Conservation (phyloP, 2,797 vertebrate species). For the Nyctalus aviator region DNA sequence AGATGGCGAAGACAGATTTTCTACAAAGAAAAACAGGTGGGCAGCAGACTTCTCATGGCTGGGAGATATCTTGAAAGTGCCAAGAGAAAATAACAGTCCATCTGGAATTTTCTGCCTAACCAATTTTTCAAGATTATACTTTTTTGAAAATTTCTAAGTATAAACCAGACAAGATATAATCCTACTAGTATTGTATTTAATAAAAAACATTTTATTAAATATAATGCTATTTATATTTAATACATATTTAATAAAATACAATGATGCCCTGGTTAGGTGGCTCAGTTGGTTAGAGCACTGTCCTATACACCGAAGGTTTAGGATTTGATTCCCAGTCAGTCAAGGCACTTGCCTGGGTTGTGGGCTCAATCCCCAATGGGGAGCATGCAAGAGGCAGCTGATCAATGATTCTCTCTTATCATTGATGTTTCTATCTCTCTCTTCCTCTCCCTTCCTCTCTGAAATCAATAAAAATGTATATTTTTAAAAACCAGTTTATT, state of each 20-base stretch:
- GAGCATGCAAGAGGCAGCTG: too few relatives aligned
- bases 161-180: neutral
- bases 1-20: neutral
- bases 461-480: too few relatives aligned
- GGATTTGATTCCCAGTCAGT: too few relatives aligned
- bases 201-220: neutral
- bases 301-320: too few relatives aligned
- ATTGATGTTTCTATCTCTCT: too few relatives aligned
- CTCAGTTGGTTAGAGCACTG: too few relatives aligned
- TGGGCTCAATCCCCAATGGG: too few relatives aligned
- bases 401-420: too few relatives aligned
- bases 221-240: too few relatives aligned
- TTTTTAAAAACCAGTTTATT: neutral
- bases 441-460: too few relatives aligned
- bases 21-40: neutral
- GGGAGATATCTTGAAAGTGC: neutral
- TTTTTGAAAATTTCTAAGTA: neutral
- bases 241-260: neutral
- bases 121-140: neutral
- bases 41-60: neutral
- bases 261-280: neutral
- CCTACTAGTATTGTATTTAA: neutral
- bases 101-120: conserved; percentile 1
- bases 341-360: too few relatives aligned
- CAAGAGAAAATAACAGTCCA: neutral